A percentile compares a stretch with the other conserved stretches of the same genome.
Evolutionary conservation across 2,888 invertebrate species (phyloP).

Genomic region (Silvanus unidentatus): DNA sequence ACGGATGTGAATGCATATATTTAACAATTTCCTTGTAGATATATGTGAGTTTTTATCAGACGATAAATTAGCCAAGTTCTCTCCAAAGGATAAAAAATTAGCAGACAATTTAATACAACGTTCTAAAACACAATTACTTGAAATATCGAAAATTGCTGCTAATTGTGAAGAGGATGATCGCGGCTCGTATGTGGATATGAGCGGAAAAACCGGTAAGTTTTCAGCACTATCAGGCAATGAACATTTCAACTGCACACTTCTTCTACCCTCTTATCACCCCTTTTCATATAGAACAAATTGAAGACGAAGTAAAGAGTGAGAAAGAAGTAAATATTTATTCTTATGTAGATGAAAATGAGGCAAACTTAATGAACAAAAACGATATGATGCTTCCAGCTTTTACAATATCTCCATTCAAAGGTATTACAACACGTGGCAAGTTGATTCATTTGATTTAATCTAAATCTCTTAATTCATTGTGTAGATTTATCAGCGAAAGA

Average conservation of each 20-base stretch:
- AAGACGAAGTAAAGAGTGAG: too few relatives aligned
- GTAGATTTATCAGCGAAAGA: slow-evolving; percentile 30
- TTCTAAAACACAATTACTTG: slow-evolving; percentile 26
- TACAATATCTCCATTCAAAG: too few relatives aligned
- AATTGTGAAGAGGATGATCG: slow-evolving; percentile 16
- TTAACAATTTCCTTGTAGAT: slow-evolving; percentile 21
- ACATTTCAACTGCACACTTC: too few relatives aligned
- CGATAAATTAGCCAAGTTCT: slow-evolving; percentile 22
- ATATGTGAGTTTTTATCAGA: slow-evolving; percentile 26
- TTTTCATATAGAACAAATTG: too few relatives aligned
- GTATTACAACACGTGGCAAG: neutral
- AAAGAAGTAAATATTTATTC: slow-evolving; percentile 13
- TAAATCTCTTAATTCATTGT: slow-evolving; percentile 1
- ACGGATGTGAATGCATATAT: too few relatives aligned
- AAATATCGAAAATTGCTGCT: slow-evolving; percentile 21
- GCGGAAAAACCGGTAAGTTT: slow-evolving; percentile 18
- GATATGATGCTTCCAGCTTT: too few relatives aligned
- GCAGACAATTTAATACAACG: slow-evolving; percentile 25
- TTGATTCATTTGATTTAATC: neutral
- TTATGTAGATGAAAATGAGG: slow-evolving; percentile 15
- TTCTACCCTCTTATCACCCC: too few relatives aligned
- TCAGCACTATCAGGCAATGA: too few relatives aligned
- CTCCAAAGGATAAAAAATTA: slow-evolving; percentile 18
- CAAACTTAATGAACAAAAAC: too few relatives aligned
- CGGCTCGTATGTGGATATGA: slow-evolving; percentile 27